Evolutionary conservation across 2,113 vertebrate species (phyloP).

Genomic region (Tapirus terrestris): DNA sequence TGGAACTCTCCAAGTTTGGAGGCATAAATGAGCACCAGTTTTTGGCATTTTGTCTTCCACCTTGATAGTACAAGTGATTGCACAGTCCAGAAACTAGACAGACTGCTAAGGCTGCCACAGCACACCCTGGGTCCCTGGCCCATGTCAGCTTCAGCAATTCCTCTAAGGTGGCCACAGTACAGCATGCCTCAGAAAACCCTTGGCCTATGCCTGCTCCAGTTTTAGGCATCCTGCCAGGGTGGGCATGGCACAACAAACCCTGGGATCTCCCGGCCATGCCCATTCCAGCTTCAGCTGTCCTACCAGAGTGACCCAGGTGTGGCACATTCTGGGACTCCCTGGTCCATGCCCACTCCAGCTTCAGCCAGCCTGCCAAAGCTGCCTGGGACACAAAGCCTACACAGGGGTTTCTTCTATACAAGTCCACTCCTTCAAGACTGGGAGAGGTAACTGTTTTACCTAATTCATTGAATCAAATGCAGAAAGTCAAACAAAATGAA

Average conservation of each 20-base stretch:
- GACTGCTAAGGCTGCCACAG: neutral
- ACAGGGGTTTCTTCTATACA: neutral
- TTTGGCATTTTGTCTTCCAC: neutral
- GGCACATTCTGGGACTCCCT: too few species aligned
- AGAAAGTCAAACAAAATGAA: neutral
- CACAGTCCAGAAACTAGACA: neutral
- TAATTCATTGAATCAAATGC: neutral
- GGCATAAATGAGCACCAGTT: too few species aligned
- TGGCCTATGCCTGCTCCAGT: too few species aligned
- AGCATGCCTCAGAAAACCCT: too few species aligned
- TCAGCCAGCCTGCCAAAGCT: neutral
- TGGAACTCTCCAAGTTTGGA: neutral
- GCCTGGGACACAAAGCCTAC: neutral
- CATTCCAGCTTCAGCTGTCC: neutral
- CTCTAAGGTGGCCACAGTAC: too few species aligned
- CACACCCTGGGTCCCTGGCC: neutral
- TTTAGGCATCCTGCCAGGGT: too few species aligned
- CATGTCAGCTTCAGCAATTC: too few species aligned
- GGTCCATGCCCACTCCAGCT: neutral
- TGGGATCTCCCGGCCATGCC: neutral
- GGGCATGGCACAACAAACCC: too few species aligned
- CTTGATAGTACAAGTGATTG: neutral
- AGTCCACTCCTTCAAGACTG: neutral
- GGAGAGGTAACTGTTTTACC: neutral
- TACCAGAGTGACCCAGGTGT: neutral